Evolutionary conservation across 2,797 vertebrate genomes (phyloP), one percentile per base, ranked within the genome.

Genomic region (Oryzias sinensis): DNA sequence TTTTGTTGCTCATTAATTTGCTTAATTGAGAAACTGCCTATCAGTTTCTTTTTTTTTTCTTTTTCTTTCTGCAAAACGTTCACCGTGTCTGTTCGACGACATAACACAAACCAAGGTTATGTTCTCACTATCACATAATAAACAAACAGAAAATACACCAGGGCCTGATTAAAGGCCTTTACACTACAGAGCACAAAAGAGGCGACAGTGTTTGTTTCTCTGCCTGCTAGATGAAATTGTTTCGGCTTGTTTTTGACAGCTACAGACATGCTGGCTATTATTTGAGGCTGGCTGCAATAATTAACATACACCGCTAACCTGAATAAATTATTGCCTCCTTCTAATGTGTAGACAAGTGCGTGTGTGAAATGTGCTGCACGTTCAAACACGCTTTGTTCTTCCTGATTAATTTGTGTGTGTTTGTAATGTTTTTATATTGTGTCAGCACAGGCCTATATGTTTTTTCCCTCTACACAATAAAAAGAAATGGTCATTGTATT

Each of bases 1-100:
- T 92, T 89, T 87, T 76, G 88, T 81, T 82, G 82, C 84, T 86
- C 84, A 92, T 92, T 93, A 92, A 92, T 92, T 91, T 90, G 63
- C 84, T 91, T 91, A 91, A 93, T 92, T 93, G 87, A 87, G 84
- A 87, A 89, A 86, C 80, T 88, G 90, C 84, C 84, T 92, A 92
- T 92, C 88, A 88, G 83, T 88, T 87, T 62, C 81, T 70, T 33
- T 33, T 9, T 9, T 2, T 33, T 33, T 33, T 33, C 9, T 33
- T 33, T 33, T 33, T 41, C 76, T 76, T 60, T 46, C 62, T 63
- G 78, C 74, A 69, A 80, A 86, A 80, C 72, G 81, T 76, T 87
- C 77, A 72, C 73, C 65, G 81, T 70, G 79, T 80, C 78, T 61
- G 43, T 42, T 46, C 59, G 56, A 73, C 81, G 84, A 81, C 80